A percentile compares a stretch with the other conserved stretches of the same genome.
Evolutionary conservation across 2,888 invertebrate species (phyloP).

Genomic region (Chaitophorus viminalis): DNA sequence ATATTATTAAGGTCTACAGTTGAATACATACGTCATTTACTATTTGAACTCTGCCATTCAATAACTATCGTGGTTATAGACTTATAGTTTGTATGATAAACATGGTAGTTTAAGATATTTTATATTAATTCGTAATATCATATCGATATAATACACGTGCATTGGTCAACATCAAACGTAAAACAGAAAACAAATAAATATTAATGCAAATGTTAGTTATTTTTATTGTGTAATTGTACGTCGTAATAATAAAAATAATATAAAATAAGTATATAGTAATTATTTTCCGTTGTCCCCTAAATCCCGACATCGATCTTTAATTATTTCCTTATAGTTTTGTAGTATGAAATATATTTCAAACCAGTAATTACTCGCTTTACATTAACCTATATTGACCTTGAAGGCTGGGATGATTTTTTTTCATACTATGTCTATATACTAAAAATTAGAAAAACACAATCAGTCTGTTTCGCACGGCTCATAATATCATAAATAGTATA

Average conservation of each 20-base stretch:
- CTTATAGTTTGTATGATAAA: no score
- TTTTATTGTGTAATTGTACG: not conserved
- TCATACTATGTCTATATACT: not conserved
- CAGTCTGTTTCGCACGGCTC: not conserved
- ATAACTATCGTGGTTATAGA: not conserved
- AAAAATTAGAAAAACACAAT: not conserved
- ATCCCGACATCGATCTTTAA: not conserved
- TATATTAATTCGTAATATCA: not conserved
- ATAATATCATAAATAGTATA: no score
- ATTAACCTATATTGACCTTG: slow-evolving; percentile 5
- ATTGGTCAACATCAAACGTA: not conserved
- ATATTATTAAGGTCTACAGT: no score
- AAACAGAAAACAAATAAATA: not conserved
- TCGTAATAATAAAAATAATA: not conserved
- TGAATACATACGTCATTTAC: not conserved
- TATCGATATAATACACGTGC: not conserved
- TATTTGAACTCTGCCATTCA: not conserved
- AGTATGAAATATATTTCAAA: not conserved
- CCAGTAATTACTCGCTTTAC: not conserved
- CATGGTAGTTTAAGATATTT: not conserved
- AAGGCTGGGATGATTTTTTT: not conserved
- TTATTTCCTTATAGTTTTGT: not conserved
- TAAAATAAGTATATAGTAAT: not conserved
- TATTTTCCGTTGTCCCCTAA: not conserved
- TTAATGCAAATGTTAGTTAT: not conserved